Percentiles rank a stretch among this genome's conserved stretches.
phyloP scores from a whole-genome alignment of 2,888 invertebrate species.

The Ectropis crepuscularia region DNA sequence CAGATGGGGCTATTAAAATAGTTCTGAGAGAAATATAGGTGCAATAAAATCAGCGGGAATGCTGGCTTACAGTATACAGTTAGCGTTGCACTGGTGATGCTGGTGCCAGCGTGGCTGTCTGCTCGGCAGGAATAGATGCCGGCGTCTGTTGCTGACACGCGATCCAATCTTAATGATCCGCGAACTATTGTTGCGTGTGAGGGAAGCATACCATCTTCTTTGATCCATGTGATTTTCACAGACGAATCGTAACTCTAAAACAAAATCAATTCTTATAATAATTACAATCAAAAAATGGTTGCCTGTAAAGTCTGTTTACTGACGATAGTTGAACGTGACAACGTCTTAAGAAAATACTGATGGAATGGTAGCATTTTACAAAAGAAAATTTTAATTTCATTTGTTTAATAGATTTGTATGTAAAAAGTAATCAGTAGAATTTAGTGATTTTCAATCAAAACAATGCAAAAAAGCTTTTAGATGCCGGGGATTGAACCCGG shows the following conservation, averaged over 20 bases:
- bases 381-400: no score
- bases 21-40: slow-evolving; percentile 65
- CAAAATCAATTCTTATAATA: slow-evolving; percentile 34
- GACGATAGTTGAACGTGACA: no score
- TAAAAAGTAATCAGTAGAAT: no score
- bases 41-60: slow-evolving; percentile 72
- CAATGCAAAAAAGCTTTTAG: no score
- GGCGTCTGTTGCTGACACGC: slow-evolving; percentile 93
- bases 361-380: no score
- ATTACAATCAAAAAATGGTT: background rate
- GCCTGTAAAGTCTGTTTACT: no score
- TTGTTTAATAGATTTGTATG: no score
- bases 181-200: slow-evolving; percentile 72
- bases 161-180: slow-evolving; percentile 89
- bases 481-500: no score
- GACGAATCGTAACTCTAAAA: slow-evolving; percentile 77
- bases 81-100: slow-evolving; percentile 93
- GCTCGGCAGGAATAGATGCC: slow-evolving; percentile 96
- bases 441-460: no score
- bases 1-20: slow-evolving; percentile 80
- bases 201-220: slow-evolving; percentile 76
- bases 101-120: slow-evolving; percentile 94
- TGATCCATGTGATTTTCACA: slow-evolving; percentile 81
- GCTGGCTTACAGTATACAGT: slow-evolving; percentile 94
- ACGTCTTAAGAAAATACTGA: no score